Base-by-base conservation (phyloP, 2,888 invertebrate species). In the Rambutsinella grinnellia region DNA sequence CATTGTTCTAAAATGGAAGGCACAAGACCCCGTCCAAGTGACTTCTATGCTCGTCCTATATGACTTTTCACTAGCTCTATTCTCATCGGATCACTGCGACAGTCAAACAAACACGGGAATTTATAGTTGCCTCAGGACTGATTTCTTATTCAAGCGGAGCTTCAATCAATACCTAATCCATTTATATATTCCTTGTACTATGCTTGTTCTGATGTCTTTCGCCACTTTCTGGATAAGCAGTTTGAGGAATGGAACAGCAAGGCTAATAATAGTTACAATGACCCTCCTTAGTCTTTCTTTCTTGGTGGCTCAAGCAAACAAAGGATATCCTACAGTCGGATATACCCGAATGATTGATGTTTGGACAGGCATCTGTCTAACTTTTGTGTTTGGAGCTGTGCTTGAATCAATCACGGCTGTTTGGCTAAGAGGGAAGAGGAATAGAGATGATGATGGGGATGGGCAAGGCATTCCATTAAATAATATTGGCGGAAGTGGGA, bases 311-410 rank as follows among this genome's bases (percentile, higher is more conserved):
- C 5, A 24, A 17, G 2, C 24, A 10, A 63, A 63, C 49, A 3
- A 26, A 10, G 28, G 3, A 3, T 63, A 51, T 23, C 63, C 63
- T n/a, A 3, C 2, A 10, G 21, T 21, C 2, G 15, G 23, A 15
- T 51, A 63, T 27, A 63, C 63, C 13, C 49, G 27, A 24, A 44
- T 36, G 3, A 17, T 67, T 3, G 85, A 85, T 61, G 61, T 76
- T 26, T 85, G 80, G 79, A 82, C 82, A 8, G 84, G 84, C 1
- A 78, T 82, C 27, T 80, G 79, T 5, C 79, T 84, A 15, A 76
- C 81, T 8, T 83, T 85, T 67, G 80, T 84, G 23, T 82, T 84
- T 60, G 62, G 72, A 2, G 78, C 81, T 36, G 81, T 85, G 10
- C 56, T 84, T 13, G 80, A 84, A 63, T 80, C n/a, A n/a, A n/a